Evolutionary conservation across 2,888 invertebrate species (phyloP).

Genomic region (Aphidius colemani): DNA sequence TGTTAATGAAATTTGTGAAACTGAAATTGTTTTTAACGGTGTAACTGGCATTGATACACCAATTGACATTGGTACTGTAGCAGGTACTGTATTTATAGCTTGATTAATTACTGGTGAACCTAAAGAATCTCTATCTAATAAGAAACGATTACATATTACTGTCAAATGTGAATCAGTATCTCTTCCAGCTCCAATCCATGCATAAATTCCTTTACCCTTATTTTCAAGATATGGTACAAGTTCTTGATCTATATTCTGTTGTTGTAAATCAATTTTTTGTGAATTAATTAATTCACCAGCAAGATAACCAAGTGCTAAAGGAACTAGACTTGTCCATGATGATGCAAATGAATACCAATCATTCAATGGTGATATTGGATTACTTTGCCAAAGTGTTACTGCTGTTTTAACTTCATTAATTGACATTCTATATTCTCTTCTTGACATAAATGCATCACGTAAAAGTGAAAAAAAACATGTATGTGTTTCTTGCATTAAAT

Average conservation of each 20-base stretch:
- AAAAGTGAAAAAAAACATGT: conserved; percentile 86
- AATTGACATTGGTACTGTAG: conserved; percentile 31
- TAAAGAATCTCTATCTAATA: conserved; percentile 64
- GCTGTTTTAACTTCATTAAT: conserved; percentile 76
- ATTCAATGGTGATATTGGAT: conserved; percentile 80
- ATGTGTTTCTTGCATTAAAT: conserved; percentile 80
- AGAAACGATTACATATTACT: conserved; percentile 80
- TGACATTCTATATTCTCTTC: conserved; percentile 82
- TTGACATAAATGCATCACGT: conserved; percentile 84
- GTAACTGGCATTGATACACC: conserved; percentile 26
- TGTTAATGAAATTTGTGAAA: conserved; percentile 5
- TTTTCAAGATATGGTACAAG: conserved; percentile 57
- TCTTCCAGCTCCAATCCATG: conserved; percentile 94
- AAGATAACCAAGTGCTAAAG: conserved; percentile 53
- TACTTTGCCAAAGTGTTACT: conserved; percentile 74
- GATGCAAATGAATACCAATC: conserved; percentile 67
- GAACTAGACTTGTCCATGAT: conserved; percentile 55
- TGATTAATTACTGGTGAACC: conserved; percentile 39
- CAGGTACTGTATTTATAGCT: conserved; percentile 24
- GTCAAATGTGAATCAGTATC: conserved; percentile 82
- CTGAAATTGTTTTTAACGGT: conserved; percentile 33
- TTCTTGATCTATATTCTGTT: conserved; percentile 48
- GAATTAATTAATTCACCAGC: conserved; percentile 54
- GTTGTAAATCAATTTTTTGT: conserved; percentile 44
- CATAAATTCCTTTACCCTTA: conserved; percentile 66